Conservation (phyloP, 2,113 vertebrate species). For the Smithornis capensis region DNA sequence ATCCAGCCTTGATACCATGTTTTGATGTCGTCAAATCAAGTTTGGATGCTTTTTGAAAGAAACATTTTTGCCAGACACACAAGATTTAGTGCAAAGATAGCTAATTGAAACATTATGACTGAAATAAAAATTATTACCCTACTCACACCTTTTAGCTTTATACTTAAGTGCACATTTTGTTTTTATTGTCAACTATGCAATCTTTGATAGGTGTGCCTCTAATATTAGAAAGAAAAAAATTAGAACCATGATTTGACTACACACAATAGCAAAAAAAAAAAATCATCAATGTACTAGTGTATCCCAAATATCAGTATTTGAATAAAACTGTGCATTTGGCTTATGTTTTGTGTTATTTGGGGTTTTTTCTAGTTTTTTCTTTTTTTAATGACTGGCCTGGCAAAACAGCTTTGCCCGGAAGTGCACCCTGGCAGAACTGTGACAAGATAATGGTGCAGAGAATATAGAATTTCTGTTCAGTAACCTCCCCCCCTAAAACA, state of each 20-base stretch:
- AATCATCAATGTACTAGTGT: too few relatives aligned
- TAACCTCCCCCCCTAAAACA: accelerated
- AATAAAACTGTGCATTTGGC: background rate
- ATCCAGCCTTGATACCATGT: background rate
- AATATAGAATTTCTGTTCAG: background rate
- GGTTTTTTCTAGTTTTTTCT: background rate
- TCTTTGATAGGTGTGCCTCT: background rate
- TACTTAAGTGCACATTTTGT: background rate
- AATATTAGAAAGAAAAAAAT: background rate
- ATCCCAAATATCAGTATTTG: background rate
- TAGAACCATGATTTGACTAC: background rate
- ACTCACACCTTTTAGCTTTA: background rate
- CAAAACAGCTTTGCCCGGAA: background rate
- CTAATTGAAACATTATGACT: background rate
- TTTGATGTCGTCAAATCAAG: background rate
- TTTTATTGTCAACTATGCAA: background rate
- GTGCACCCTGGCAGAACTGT: background rate
- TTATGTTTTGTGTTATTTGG: background rate
- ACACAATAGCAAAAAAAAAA: accelerated
- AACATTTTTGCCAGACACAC: background rate
- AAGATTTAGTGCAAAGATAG: background rate
- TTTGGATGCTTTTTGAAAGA: background rate
- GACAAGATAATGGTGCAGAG: background rate
- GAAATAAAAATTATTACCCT: background rate
- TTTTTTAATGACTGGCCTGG: background rate